Evolutionary conservation across 2,797 vertebrate species (phyloP).

Genomic region (Myripristis jacobus): DNA sequence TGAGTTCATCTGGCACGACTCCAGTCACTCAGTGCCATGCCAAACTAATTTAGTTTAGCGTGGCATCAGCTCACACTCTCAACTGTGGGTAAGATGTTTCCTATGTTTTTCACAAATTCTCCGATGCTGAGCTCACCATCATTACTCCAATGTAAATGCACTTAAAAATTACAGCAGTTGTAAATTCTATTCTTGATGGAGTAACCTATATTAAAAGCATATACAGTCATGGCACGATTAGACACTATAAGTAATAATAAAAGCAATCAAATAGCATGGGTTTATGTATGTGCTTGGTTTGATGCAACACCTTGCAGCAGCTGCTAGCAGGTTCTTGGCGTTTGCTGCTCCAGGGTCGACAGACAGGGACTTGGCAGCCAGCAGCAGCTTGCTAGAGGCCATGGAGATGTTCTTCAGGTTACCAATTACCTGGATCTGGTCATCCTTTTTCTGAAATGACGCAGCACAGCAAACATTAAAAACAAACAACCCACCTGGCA

Average conservation of each 20-base stretch:
- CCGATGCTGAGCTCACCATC: too few species aligned
- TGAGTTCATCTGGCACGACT: too few species aligned
- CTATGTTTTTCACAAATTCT: too few species aligned
- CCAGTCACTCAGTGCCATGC: too few species aligned
- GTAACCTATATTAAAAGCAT: too few species aligned
- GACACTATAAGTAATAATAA: not conserved
- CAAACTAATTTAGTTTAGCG: too few species aligned
- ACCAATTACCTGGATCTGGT: conserved; percentile 98
- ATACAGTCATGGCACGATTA: too few species aligned
- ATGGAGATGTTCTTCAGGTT: conserved; percentile 99
- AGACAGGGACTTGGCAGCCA: conserved; percentile 97
- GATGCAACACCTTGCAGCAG: conserved; percentile 91
- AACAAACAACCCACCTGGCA: not conserved
- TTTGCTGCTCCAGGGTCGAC: conserved; percentile 98
- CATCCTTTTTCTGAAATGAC: conserved; percentile 92
- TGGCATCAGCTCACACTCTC: too few species aligned
- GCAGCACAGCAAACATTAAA: not conserved
- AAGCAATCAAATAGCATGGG: not conserved
- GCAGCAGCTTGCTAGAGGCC: conserved; percentile 96
- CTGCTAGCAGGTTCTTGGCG: conserved; percentile 95
- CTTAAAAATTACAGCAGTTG: too few species aligned
- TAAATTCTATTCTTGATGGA: too few species aligned
- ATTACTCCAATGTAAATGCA: too few species aligned
- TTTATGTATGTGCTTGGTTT: not conserved
- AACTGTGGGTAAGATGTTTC: too few species aligned